Evolutionary conservation across 2,888 invertebrate genomes (phyloP).

Genomic region (Pheosia gnoma): DNA sequence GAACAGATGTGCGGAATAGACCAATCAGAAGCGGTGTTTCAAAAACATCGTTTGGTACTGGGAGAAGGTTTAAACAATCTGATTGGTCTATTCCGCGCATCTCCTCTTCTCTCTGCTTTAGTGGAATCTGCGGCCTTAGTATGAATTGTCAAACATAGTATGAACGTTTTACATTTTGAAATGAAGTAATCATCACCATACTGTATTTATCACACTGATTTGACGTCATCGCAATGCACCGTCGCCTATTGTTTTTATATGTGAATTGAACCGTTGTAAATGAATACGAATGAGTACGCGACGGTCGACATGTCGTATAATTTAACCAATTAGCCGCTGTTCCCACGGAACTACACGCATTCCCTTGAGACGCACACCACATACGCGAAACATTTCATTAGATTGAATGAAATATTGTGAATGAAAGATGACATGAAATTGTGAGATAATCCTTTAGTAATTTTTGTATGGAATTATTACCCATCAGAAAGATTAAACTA

Average conservation of each 20-base stretch:
- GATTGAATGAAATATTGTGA: conserved; percentile 5
- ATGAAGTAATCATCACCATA: not conserved
- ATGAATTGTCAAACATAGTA: no score
- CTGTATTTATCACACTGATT: conserved; percentile 38
- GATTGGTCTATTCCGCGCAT: no score
- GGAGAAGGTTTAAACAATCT: no score
- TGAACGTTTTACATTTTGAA: no score
- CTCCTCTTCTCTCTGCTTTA: no score
- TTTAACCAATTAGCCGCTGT: conserved; percentile 73
- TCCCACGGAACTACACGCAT: conserved; percentile 69
- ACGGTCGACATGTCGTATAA: conserved; percentile 59
- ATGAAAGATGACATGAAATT: not conserved
- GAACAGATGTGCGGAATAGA: no score
- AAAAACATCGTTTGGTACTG: no score
- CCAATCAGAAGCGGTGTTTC: no score
- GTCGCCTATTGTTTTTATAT: conserved; percentile 54
- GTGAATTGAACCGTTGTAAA: conserved; percentile 64
- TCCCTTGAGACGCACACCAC: conserved; percentile 60
- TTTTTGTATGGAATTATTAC: not conserved
- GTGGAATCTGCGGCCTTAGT: no score
- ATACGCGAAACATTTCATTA: conserved; percentile 34
- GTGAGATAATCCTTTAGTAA: not conserved
- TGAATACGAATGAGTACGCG: conserved; percentile 63
- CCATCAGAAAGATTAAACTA: no score
- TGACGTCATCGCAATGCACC: conserved; percentile 38